phyloP scores from a whole-genome alignment of 2,113 vertebrate species.

The Sitta europaea region DNA sequence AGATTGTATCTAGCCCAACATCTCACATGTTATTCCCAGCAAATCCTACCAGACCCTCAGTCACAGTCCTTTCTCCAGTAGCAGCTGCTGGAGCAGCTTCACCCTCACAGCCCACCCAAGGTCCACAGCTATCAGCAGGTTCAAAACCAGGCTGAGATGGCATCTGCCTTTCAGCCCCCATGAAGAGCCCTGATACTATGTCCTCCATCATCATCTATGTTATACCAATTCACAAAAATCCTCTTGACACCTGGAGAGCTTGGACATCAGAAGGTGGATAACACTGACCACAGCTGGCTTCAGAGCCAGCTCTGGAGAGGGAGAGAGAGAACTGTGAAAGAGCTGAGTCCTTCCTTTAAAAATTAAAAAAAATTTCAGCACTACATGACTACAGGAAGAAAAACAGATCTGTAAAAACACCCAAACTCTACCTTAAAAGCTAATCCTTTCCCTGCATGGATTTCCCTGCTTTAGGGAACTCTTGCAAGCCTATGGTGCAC shows the following conservation, averaged over 20 bases:
- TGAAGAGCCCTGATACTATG: not conserved
- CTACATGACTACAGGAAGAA: slow-evolving; percentile 10
- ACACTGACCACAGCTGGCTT: not conserved
- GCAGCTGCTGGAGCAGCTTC: not conserved
- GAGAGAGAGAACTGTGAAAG: slow-evolving; percentile 6
- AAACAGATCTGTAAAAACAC: slow-evolving; percentile 35
- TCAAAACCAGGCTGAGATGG: not conserved
- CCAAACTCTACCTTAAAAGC: not conserved
- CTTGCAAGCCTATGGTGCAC: not conserved
- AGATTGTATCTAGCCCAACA: not conserved
- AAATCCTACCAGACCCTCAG: not conserved
- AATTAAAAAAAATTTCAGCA: slow-evolving; percentile 6
- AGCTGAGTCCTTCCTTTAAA: slow-evolving; percentile 33
- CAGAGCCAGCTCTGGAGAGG: not conserved
- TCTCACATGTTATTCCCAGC: not conserved
- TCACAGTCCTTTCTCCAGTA: not conserved
- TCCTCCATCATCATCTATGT: not conserved
- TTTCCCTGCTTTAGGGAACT: not conserved
- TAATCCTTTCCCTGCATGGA: not conserved
- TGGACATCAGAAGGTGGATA: not conserved
- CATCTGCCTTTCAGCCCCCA: not conserved
- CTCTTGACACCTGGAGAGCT: not conserved
- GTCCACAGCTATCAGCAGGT: not conserved
- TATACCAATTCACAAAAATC: not conserved
- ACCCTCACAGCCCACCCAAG: not conserved